Conservation (phyloP, 2,113 vertebrate genomes). For the Tyrannus savana region DNA sequence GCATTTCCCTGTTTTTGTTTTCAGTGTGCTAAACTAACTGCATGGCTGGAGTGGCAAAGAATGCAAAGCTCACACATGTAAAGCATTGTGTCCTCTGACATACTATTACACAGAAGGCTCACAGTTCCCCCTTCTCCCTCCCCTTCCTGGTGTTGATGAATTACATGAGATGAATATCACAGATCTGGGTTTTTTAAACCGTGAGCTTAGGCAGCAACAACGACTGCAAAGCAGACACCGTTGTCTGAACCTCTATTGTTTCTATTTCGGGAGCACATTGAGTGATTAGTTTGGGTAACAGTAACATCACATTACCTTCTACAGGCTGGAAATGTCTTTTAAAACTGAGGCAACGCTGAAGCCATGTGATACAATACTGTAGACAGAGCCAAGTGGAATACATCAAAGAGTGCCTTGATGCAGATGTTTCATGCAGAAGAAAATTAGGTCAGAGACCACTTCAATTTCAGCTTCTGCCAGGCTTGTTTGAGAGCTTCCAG, state of each 20-base stretch:
- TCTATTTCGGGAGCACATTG: slow-evolving; percentile 81
- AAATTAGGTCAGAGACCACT: slow-evolving; percentile 90
- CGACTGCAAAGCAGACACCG: slow-evolving; percentile 75
- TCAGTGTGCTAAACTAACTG: slow-evolving; percentile 57
- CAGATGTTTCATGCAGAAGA: slow-evolving; percentile 89
- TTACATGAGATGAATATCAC: slow-evolving; percentile 73
- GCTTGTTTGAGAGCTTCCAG: slow-evolving; percentile 88
- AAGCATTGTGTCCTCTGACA: slow-evolving; percentile 70
- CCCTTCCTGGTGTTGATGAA: slow-evolving; percentile 76
- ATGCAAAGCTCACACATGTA: slow-evolving; percentile 60
- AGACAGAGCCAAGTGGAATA: slow-evolving; percentile 88
- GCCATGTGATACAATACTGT: slow-evolving; percentile 83
- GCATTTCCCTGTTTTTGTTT: slow-evolving; percentile 58
- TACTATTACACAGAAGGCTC: slow-evolving; percentile 68
- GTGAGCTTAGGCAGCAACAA: slow-evolving; percentile 73
- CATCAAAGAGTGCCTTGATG: slow-evolving; percentile 88
- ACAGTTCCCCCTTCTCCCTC: slow-evolving; percentile 58
- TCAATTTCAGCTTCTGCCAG: slow-evolving; percentile 89
- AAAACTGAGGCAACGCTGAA: slow-evolving; percentile 79
- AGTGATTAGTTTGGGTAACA: slow-evolving; percentile 85
- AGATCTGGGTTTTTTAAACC: slow-evolving; percentile 74
- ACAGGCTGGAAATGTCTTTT: slow-evolving; percentile 83
- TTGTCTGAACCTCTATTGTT: slow-evolving; percentile 83
- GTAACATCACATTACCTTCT: slow-evolving; percentile 85
- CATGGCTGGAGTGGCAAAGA: slow-evolving; percentile 16